Base-by-base conservation (phyloP, 2,888 invertebrate species). In the Polydrusus tereticollis region DNA sequence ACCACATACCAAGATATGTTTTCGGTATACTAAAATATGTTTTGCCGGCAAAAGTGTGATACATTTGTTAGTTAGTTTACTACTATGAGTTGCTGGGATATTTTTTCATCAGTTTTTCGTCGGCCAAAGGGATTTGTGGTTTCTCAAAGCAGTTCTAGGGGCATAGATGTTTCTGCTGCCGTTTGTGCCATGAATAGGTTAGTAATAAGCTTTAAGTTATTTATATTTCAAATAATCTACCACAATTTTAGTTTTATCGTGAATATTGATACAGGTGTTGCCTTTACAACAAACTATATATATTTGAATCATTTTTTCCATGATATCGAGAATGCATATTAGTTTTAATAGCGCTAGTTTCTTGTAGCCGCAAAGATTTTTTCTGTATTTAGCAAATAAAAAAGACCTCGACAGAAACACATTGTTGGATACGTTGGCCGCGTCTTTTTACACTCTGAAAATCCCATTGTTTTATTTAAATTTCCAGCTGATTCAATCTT, bases 401-500 rank as follows among this genome's bases (percentile, higher is more conserved):
- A 26, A 16, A 29, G 14, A 10, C 52, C 52, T 55, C 29, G 29
- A 55, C 52, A 55, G 29, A 55, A 29, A 14, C 29, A 18, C 52
- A 55, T 55, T 16, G 29, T 29, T 55, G 29, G n/a, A 16, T 8
- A 55, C 29, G 29, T 26, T 18, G 4, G 18, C 52, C 52, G 29
- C 52, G 52, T 29, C 52, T 26, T 55, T 47, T 29, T 55, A 29
- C 52, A 55, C 29, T 29, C 16, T 18, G 29, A 14, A 29, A 55
- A 55, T 2, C 16, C 52, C 52, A 29, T 55, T 55, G 52, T 55
- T 55, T 47, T 16, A 29, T 55, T 29, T 7, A 29, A 55, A 33
- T 18, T 55, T 55, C 18, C 8, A 47, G n/a, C 59, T 47, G 59
- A 45, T 58, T 45, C 36, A n/a, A 29, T 66, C 57, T 66, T 20